Conservation (phyloP, 2,888 invertebrate genomes). For the Sarcophaga subvicina region DNA sequence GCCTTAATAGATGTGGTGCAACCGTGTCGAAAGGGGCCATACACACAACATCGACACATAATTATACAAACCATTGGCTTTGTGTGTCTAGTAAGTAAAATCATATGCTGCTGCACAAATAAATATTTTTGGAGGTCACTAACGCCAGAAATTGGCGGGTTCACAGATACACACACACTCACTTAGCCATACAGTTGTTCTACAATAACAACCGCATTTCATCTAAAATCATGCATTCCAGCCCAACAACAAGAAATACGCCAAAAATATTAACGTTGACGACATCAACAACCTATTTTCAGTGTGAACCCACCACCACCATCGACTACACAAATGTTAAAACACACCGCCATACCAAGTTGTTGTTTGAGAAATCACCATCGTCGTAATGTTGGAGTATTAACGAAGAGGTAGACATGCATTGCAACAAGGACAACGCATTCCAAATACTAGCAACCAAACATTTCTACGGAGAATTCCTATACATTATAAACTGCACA, state of each 20-base stretch:
- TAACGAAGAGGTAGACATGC: constrained; percentile 47
- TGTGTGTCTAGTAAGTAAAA: not conserved
- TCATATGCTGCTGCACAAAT: constrained; percentile 10
- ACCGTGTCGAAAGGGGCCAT: constrained; percentile 34
- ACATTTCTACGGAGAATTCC: constrained; percentile 54
- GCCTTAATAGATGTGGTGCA: constrained; percentile 42
- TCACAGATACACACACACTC: constrained; percentile 4
- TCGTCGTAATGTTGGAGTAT: constrained; percentile 48
- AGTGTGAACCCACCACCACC: not conserved
- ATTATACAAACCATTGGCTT: not conserved
- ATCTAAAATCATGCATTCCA: constrained; percentile 3
- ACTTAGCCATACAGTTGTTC: not conserved
- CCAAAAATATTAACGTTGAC: not conserved
- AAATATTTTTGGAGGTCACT: constrained; percentile 67
- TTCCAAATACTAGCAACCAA: constrained; percentile 37
- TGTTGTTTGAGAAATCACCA: constrained; percentile 60
- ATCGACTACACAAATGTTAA: not conserved
- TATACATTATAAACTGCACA: constrained; percentile 31
- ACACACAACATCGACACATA: not conserved
- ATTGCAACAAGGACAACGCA: constrained; percentile 59
- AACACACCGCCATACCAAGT: constrained; percentile 33
- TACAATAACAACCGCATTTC: too few species aligned
- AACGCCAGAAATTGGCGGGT: constrained; percentile 66
- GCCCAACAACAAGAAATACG: constrained; percentile 11
- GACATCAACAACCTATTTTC: not conserved